These are phyloP conservation scores for Hydrotaea cyrtoneurina DNA, from an alignment of 2,888 invertebrate genomes.

Conservation along the genomic window DNA sequence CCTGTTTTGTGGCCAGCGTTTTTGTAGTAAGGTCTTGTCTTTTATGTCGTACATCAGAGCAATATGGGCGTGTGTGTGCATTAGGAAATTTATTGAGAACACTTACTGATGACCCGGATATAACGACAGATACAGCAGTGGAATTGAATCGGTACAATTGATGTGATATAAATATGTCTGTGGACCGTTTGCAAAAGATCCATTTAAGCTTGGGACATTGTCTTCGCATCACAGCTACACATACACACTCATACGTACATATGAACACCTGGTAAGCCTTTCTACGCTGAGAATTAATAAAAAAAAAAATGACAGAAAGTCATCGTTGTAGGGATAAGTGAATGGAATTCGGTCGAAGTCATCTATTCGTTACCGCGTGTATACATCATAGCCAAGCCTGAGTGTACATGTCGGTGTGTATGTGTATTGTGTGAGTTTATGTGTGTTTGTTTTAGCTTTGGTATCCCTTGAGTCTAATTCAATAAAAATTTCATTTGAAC, in stretches of 20 bases:
- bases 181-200: too few species aligned
- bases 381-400: too few species aligned
- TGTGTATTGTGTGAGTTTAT: not conserved
- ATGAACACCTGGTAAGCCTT: not conserved
- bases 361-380: not conserved
- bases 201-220: too few species aligned
- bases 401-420: not conserved
- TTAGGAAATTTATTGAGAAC: slow-evolving; percentile 25
- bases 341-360: not conserved
- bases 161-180: too few species aligned
- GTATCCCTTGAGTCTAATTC: slow-evolving; percentile 44
- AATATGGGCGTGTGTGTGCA: slow-evolving; percentile 14
- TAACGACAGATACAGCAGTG: too few species aligned
- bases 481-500: slow-evolving; percentile 41
- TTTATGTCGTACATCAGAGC: not conserved
- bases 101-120: too few species aligned
- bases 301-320: not conserved
- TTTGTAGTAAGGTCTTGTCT: too few species aligned
- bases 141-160: too few species aligned
- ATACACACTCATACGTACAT: too few species aligned
- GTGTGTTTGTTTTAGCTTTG: slow-evolving; percentile 8
- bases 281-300: not conserved
- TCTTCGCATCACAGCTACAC: too few species aligned
- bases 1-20: too few species aligned
- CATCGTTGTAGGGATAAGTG: slow-evolving; percentile 11